Conservation (phyloP, 2,888 invertebrate species). For the Timandra comae region DNA sequence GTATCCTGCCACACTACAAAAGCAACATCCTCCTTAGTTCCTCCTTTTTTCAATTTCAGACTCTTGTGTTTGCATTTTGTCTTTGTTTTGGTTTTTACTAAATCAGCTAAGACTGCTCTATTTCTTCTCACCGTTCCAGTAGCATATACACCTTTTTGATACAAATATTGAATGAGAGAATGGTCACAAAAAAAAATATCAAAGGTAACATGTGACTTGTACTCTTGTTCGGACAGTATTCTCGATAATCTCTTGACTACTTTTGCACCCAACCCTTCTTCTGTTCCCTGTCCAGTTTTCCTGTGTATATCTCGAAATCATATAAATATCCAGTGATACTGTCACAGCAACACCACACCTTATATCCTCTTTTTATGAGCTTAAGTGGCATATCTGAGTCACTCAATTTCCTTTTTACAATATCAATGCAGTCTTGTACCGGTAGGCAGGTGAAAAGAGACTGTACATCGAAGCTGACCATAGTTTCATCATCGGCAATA, state of each 20-base stretch:
- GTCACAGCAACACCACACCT: constrained; percentile 20
- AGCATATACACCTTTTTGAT: constrained; percentile 10
- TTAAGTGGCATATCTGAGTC: constrained; percentile 23
- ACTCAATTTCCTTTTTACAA: no score
- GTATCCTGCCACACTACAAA: constrained; percentile 27
- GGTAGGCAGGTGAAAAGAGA: no score
- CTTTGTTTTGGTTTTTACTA: constrained; percentile 10
- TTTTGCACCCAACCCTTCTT: constrained; percentile 14
- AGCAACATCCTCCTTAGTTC: constrained; percentile 21
- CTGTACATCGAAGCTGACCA: no score
- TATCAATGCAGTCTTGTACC: no score
- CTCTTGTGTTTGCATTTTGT: no score
- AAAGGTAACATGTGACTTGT: constrained; percentile 13
- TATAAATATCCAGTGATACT: constrained; percentile 20
- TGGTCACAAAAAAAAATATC: constrained; percentile 15
- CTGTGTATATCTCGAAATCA: constrained; percentile 19
- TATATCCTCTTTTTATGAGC: constrained; percentile 22
- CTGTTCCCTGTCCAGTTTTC: constrained; percentile 13
- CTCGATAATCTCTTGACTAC: constrained; percentile 13
- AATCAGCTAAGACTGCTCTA: constrained; percentile 14
- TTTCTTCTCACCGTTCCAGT: constrained; percentile 21
- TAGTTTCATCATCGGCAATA: no score
- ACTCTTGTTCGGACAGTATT: constrained; percentile 7
- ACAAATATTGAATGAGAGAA: constrained; percentile 13
- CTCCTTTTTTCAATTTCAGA: constrained; percentile 17